phyloP scores from a whole-genome alignment of 1,140 invertebrate species.

The Drepana arcuata region DNA sequence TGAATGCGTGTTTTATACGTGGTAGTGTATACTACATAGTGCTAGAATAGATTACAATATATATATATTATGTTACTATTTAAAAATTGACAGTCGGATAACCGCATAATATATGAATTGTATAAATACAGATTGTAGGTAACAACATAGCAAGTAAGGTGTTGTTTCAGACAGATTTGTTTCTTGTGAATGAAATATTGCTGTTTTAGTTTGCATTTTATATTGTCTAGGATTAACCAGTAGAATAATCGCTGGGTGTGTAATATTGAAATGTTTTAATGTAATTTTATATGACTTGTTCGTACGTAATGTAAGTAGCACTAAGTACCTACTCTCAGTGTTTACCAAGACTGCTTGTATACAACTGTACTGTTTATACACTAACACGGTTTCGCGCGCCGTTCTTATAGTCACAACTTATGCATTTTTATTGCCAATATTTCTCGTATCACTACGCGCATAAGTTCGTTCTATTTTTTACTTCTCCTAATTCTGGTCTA shows the following conservation, averaged over 20 bases:
- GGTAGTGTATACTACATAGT: conserved; percentile 67
- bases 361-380: conserved; percentile 66
- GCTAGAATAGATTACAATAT: conserved; percentile 65
- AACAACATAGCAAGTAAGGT: conserved; percentile 35
- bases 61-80: conserved; percentile 63
- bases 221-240: conserved; percentile 54
- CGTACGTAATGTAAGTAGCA: conserved; percentile 53
- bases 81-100: conserved; percentile 57
- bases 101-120: conserved; percentile 67
- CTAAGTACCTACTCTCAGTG: conserved; percentile 68
- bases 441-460: conserved; percentile 46
- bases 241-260: conserved; percentile 45
- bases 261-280: conserved; percentile 52
- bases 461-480: conserved; percentile 38
- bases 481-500: conserved; percentile 42
- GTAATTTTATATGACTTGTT: conserved; percentile 65
- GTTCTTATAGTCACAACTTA: conserved; percentile 65
- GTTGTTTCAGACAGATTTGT: conserved; percentile 64
- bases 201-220: conserved; percentile 71
- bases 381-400: conserved; percentile 45
- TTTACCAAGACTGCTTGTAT: conserved; percentile 71
- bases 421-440: conserved; percentile 69
- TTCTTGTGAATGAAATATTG: conserved; percentile 68
- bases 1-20: conserved; percentile 70
- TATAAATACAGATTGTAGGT: conserved; percentile 63